Evolutionary conservation across 2,888 invertebrate genomes (phyloP).

Genomic region (Miltochrista miniata): DNA sequence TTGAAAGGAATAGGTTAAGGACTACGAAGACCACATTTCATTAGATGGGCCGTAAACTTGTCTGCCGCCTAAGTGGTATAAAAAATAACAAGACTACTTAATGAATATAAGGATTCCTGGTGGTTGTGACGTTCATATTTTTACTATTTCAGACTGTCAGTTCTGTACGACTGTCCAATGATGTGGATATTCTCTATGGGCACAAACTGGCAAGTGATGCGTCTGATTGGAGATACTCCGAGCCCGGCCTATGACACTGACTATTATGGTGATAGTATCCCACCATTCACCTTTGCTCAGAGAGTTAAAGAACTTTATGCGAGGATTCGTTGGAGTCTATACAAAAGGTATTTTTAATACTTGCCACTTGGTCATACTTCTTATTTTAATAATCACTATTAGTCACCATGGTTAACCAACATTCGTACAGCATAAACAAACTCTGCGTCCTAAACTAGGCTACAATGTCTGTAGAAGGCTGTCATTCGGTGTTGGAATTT

Average conservation of each 20-base stretch:
- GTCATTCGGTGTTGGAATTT: no score
- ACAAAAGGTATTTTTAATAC: constrained; percentile 35
- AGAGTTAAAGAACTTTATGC: constrained; percentile 42
- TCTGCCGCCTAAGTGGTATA: no score
- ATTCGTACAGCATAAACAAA: no score
- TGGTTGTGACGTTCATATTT: no score
- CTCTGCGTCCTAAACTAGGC: no score
- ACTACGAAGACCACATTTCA: no score
- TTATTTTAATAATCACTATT: neutral
- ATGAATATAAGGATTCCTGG: no score
- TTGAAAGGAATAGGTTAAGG: no score
- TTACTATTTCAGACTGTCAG: constrained; percentile 40
- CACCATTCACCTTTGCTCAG: constrained; percentile 41
- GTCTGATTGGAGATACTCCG: constrained; percentile 45
- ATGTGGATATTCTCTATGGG: constrained; percentile 55
- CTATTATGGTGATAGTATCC: constrained; percentile 26
- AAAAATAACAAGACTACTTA: no score
- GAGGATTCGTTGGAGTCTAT: constrained; percentile 28
- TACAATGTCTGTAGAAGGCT: no score
- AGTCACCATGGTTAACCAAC: no score
- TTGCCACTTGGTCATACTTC: neutral
- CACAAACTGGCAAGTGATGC: constrained; percentile 43
- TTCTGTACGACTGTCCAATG: constrained; percentile 49
- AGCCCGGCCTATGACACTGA: constrained; percentile 51
- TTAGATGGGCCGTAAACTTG: no score